A percentile compares a stretch with the other conserved stretches of the same genome.
Conservation (phyloP, 2,113 vertebrate species). For the Daphoenositta chrysoptera region DNA sequence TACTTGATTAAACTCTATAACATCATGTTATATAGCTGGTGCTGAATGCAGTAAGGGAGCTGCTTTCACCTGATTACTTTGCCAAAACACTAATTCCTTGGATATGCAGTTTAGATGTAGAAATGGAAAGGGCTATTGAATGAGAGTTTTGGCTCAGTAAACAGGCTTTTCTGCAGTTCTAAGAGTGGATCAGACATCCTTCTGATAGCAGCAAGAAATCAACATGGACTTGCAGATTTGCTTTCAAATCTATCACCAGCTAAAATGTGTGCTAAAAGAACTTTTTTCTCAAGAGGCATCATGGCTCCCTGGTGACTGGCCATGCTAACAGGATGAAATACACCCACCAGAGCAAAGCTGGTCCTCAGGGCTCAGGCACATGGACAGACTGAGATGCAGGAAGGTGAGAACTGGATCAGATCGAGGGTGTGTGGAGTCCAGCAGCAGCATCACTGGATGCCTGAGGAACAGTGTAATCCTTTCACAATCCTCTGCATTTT, state of each 20-base stretch:
- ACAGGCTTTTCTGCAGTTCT: not conserved
- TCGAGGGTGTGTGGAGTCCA: accelerated
- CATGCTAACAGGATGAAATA: not conserved
- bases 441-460: not conserved
- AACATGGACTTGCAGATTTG: not conserved
- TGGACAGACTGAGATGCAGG: not conserved
- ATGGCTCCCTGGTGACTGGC: not conserved
- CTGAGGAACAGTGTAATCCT: not conserved
- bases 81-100: not conserved
- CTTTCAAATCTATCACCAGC: not conserved
- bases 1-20: not conserved
- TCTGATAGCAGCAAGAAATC: not conserved
- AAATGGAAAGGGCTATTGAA: not conserved
- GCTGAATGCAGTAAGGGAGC: not conserved
- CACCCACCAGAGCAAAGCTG: not conserved
- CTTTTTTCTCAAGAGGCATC: not conserved
- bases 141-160: not conserved
- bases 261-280: not conserved
- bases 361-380: not conserved
- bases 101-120: not conserved
- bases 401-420: not conserved
- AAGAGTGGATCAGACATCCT: not conserved
- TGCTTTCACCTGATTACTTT: not conserved
- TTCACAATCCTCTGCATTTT: not conserved
- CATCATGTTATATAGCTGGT: not conserved